Percentiles rank a stretch among this genome's conserved stretches.
These are phyloP conservation scores for Bujurquina vittata DNA, from an alignment of 2,113 vertebrate genomes.

Conservation along the genomic window DNA sequence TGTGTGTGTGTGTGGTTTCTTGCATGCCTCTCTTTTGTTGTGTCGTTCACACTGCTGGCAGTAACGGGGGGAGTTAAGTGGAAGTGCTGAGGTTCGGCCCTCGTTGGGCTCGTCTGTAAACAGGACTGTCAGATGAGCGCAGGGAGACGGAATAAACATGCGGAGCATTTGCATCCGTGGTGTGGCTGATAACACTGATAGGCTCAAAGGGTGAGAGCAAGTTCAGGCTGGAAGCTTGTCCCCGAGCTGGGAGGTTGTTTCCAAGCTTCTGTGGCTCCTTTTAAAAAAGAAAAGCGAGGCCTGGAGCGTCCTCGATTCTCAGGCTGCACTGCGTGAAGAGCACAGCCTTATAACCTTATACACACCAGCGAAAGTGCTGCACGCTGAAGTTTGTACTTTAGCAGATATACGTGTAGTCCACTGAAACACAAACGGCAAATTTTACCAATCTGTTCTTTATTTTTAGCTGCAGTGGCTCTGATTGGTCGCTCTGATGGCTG, in stretches of 20 bases:
- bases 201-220: conserved; percentile 44
- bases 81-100: conserved; percentile 58
- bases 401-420: background rate
- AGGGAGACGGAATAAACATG: background rate
- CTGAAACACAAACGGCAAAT: background rate
- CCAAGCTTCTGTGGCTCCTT: background rate
- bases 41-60: conserved; percentile 67
- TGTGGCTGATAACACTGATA: conserved; percentile 46
- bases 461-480: no score
- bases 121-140: conserved; percentile 66
- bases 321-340: no score
- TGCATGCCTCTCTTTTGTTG: conserved; percentile 65
- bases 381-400: background rate
- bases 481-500: background rate
- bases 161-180: conserved; percentile 36
- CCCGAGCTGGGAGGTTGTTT: conserved; percentile 19
- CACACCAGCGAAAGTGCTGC: background rate
- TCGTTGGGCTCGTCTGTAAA: conserved; percentile 66
- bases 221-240: conserved; percentile 40
- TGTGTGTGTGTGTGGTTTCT: background rate
- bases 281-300: no score
- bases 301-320: no score
- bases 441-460: no score
- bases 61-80: conserved; percentile 69
- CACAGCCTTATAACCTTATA: background rate